Conservation (phyloP, 2,888 invertebrate genomes). For the Xestia xanthographa region DNA sequence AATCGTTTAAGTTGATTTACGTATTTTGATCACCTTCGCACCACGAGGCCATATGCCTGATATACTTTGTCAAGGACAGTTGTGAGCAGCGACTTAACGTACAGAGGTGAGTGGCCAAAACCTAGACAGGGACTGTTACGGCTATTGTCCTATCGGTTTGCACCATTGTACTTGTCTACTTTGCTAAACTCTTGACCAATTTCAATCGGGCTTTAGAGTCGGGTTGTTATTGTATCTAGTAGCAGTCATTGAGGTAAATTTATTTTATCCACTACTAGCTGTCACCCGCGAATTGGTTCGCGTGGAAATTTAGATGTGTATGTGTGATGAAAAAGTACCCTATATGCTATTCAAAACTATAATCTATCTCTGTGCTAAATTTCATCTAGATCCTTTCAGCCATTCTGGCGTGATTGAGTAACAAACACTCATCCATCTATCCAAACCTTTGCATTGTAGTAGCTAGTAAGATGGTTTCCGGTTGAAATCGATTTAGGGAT, state of each 20-base stretch:
- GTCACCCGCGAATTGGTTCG: not conserved
- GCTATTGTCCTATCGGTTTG: not conserved
- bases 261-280: not conserved
- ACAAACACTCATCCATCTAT: no score
- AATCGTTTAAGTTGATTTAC: not conserved
- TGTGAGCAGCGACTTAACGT: not conserved
- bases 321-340: no score
- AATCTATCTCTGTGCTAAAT: not conserved
- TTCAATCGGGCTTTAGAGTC: not conserved
- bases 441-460: not conserved
- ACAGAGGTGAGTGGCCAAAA: not conserved
- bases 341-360: no score
- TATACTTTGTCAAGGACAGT: not conserved
- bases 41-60: not conserved
- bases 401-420: no score
- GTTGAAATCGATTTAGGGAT: not conserved
- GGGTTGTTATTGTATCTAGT: no score
- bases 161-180: not conserved
- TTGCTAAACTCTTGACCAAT: not conserved
- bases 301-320: not conserved
- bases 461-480: not conserved
- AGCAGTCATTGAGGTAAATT: no score
- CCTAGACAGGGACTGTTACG: not conserved
- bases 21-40: conserved; percentile 1
- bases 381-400: not conserved